Percentiles rank a stretch among this genome's conserved stretches.
These are phyloP conservation scores for Columba guinea DNA, from an alignment of 2,797 vertebrate genomes.

Conservation along the genomic window DNA sequence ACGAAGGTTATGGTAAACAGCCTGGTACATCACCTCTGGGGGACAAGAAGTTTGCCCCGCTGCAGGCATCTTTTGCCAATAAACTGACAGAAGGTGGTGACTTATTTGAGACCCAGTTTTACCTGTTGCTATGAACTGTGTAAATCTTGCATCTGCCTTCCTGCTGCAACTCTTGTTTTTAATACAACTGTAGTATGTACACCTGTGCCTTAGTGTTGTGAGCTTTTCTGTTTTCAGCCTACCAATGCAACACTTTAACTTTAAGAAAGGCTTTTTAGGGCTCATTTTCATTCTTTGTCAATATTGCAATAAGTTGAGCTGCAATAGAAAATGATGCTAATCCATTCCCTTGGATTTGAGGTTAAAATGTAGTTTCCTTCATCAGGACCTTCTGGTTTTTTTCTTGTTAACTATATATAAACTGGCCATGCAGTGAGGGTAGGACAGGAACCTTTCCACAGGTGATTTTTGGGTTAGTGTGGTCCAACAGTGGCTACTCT, in stretches of 20 bases:
- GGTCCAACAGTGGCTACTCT: accelerated
- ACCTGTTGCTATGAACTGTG: not conserved
- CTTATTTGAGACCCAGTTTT: not conserved
- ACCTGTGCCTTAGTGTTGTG: accelerated
- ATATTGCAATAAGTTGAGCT: not conserved
- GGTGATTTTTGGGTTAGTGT: not conserved
- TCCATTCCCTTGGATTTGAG: not conserved
- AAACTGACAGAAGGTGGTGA: not conserved
- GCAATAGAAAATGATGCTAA: accelerated
- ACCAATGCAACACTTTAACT: accelerated
- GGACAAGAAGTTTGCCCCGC: not conserved
- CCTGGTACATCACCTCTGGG: not conserved
- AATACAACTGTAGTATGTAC: accelerated
- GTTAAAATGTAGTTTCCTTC: not conserved
- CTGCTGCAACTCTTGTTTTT: not conserved
- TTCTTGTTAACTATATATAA: not conserved
- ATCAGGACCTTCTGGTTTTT: not conserved
- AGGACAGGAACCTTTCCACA: not conserved
- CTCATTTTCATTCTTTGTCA: not conserved
- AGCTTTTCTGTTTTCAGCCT: not conserved
- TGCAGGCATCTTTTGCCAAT: not conserved
- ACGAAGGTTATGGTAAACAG: not conserved
- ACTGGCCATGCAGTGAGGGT: accelerated
- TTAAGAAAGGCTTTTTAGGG: not conserved
- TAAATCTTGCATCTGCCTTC: not conserved